Base-by-base conservation (phyloP, 2,797 vertebrate genomes). In the Enteromius argenteus region DNA sequence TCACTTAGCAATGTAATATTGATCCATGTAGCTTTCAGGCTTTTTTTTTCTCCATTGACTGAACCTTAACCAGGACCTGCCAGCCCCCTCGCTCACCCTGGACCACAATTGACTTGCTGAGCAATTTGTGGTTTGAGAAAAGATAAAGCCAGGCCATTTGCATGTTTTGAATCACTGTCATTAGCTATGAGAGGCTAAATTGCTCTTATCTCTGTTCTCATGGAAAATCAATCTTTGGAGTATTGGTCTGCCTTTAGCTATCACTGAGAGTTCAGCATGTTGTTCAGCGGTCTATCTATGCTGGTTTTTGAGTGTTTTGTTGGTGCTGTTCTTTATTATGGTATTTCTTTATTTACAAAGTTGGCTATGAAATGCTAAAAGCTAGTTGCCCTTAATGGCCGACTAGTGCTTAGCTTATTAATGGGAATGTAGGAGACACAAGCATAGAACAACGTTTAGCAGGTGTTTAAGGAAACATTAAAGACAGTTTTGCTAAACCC, bases 161-260 rank as follows among this genome's bases (percentile, higher is more conserved):
- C 51, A 19, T 83, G 44, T 76, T 49, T 68, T 68, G 17, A 68
- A 77, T 83, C 27, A n/a, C 62, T 77, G 46, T 76, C 35, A 58
- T 56, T 83, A 68, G 13, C 62, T 83, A 64, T 8, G 10, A 76
- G 62, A 67, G 81, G n/a, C n/a, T 53, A 21, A 76, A 68, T 56
- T 56, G 44, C 80, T 81, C 51, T 81, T 44, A 71, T 67, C 62
- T 23, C 13, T 42, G 49, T 30, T 73, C 10, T 35, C 42, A 35
- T 72, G 17, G 23, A 76, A 77, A 68, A 83, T 76, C 64, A 32
- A 77, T 77, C 35, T 30, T 56, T 44, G 27, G 19, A n/a, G 27
- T 27, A 23, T 53, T 39, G 32, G 32, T 23, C 44, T 53, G 21
- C 7, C 21, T 68, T 79, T 35, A 66, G 17, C 39, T 32, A 37